Conservation (phyloP, 2,113 vertebrate species). For the Tachuris rubrigastra region DNA sequence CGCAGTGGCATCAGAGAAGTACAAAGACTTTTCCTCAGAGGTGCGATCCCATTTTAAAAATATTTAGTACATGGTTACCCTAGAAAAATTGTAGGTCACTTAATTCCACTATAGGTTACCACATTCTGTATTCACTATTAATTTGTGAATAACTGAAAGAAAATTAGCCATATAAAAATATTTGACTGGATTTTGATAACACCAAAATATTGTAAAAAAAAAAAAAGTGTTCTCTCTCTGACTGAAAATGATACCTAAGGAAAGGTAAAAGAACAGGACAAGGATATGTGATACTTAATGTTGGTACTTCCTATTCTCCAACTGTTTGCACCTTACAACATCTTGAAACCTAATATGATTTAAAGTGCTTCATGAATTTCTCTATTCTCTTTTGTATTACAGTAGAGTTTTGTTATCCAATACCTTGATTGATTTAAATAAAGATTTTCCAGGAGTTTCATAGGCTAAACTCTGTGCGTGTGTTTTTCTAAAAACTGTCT, state of each 20-base stretch:
- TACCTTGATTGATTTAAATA: not conserved
- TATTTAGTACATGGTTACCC: not conserved
- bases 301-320: not conserved
- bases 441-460: not conserved
- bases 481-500: not conserved
- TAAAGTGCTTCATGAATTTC: not conserved
- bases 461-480: not conserved
- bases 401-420: not conserved
- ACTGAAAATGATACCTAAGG: not conserved
- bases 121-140: too few species aligned
- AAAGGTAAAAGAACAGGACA: not conserved
- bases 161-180: slow-evolving; percentile 21
- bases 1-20: not conserved
- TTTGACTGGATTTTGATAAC: not conserved
- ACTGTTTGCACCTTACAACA: not conserved
- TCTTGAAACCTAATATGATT: not conserved
- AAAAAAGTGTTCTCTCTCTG: not conserved
- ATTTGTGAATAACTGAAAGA: not conserved
- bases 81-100: slow-evolving; percentile 1
- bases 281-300: not conserved
- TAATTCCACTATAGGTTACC: too few species aligned
- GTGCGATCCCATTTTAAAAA: not conserved
- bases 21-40: not conserved
- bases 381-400: not conserved
- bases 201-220: not conserved